Base-by-base conservation (phyloP, 2,888 invertebrate species). In the Chymomyza caudatula region DNA sequence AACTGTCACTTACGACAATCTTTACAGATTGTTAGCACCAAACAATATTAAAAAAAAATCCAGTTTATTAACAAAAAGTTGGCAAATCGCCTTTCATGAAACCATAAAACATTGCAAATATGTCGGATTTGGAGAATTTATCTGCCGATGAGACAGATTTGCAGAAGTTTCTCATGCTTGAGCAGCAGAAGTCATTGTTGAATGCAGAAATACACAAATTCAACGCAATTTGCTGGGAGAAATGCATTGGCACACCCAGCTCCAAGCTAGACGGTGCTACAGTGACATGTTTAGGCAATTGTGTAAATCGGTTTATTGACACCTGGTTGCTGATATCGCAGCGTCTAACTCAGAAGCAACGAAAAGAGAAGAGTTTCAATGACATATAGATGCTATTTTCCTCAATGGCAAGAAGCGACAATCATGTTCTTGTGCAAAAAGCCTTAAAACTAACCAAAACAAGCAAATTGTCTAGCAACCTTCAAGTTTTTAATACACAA, bases 161-260 rank as follows among this genome's bases (percentile, higher is more conserved):
- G 23, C 95, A 96, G 89, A 95, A 96, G 85, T 96, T 97, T 90
- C 90, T 97, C 1, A 91, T 95, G 91, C 92, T 94, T 23, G 96
- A 97, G 90, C 96, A 96, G 88, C 96, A 97, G 89, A 96, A 96
- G 88, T 96, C 96, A 1, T 95, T 96, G 91, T 94, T 97, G 76
- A 95, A 96, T 90, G 95, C 96, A 67, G 96, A 96, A 93, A 95
- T 98, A 71, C 96, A 97, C 85, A 96, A 96, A 89, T 95, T 98
- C 89, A 97, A 96, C 83, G 97, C 97, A 86, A 94, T 96, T 73
- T 98, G 98, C 89, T 98, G 98, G 98, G 98, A 98, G 17, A 96
- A 97, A 89, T 98, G 98, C 88, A 93, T 98, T 42, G 97, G 97
- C 60, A 97, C 96, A 87, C 97, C 97, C 3, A 93, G 95, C 37